Percentiles rank a stretch among this genome's conserved stretches.
Evolutionary conservation across 2,797 vertebrate genomes (phyloP).

Genomic region (Sebastiscus tertius): DNA sequence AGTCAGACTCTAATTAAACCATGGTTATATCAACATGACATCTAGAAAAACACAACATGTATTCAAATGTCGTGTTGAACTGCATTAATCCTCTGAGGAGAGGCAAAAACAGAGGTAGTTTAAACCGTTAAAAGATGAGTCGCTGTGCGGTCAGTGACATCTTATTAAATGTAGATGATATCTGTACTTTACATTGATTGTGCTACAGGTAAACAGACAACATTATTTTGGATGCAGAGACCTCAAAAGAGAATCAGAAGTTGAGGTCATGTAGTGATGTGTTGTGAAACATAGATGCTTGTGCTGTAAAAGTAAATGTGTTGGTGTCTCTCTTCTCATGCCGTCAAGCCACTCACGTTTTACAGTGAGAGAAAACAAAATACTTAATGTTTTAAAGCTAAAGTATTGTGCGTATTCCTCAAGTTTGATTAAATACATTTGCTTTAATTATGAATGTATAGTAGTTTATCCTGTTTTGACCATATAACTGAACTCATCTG

Average conservation of each 20-base stretch:
- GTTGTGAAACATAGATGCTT: conserved; percentile 44
- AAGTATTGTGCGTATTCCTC: neutral
- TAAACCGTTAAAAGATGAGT: conserved; percentile 50
- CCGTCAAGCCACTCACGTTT: neutral
- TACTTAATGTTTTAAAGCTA: neutral
- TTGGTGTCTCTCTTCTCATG: conserved; percentile 12
- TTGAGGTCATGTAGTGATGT: conserved; percentile 10
- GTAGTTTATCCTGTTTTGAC: neutral
- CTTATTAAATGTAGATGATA: neutral
- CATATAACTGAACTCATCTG: neutral
- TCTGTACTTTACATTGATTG: conserved; percentile 12
- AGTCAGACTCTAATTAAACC: conserved; percentile 42
- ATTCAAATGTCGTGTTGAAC: conserved; percentile 46
- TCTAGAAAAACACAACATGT: conserved; percentile 60
- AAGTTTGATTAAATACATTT: neutral
- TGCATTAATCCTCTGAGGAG: conserved; percentile 56
- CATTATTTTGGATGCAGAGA: conserved; percentile 12
- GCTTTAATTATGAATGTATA: neutral
- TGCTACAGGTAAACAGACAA: conserved; percentile 30
- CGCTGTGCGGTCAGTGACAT: conserved; percentile 31
- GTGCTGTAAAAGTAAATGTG: conserved; percentile 52
- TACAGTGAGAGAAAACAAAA: neutral
- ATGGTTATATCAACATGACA: conserved; percentile 39
- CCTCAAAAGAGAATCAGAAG: conserved; percentile 1
- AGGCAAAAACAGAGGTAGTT: conserved; percentile 77